phyloP scores from a whole-genome alignment of 2,888 invertebrate genomes.

The Acronicta alni region DNA sequence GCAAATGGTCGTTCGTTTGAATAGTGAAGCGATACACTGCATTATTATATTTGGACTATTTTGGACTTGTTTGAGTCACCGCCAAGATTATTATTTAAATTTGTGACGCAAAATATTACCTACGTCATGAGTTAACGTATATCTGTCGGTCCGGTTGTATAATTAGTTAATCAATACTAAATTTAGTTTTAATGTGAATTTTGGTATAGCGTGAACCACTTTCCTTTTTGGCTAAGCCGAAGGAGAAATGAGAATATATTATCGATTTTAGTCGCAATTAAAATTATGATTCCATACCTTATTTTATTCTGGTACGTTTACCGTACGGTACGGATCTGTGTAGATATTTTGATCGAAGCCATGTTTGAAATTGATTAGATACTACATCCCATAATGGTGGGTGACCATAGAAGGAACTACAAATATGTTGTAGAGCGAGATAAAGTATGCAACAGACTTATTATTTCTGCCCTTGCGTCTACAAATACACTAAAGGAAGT shows the following conservation, averaged over 20 bases:
- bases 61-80: constrained; percentile 41
- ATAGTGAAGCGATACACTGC: constrained; percentile 24
- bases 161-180: no score
- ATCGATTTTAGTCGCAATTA: no score
- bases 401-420: constrained; percentile 2
- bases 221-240: no score
- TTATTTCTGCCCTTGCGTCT: constrained; percentile 42
- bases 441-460: constrained; percentile 11
- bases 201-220: no score
- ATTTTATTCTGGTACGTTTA: no score
- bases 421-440: constrained; percentile 2
- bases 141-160: background rate
- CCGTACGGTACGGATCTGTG: no score
- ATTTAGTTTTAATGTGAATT: no score
- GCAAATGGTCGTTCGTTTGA: constrained; percentile 28
- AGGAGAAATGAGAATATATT: no score
- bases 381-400: background rate
- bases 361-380: background rate
- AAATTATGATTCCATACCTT: no score
- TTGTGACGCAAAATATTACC: constrained; percentile 17
- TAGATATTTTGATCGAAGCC: background rate
- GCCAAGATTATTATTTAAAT: constrained; percentile 5
- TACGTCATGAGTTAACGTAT: no score
- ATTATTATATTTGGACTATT: constrained; percentile 10
- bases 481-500: constrained; percentile 33